Conservation (phyloP, 2,888 invertebrate genomes). For the Exocentrus adspersus region DNA sequence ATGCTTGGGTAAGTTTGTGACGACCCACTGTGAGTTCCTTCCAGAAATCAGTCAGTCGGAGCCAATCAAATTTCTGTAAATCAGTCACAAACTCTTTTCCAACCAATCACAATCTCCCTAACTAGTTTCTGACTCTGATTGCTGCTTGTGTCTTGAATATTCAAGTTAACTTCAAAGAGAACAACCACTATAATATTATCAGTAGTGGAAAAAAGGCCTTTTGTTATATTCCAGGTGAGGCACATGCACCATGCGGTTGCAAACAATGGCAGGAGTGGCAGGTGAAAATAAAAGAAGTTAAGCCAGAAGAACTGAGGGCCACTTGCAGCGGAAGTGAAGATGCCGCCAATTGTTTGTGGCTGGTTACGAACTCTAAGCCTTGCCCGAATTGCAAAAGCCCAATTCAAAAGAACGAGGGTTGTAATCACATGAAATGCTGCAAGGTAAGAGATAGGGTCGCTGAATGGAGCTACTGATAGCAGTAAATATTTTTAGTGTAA, state of each 20-base stretch:
- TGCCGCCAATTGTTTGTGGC: conserved; percentile 74
- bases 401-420: conserved; percentile 78
- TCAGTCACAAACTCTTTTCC: too few relatives aligned
- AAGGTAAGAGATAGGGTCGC: conserved; percentile 69
- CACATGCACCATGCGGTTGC: conserved; percentile 76
- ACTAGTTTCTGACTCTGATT: not conserved
- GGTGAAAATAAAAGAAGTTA: conserved; percentile 71
- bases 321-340: conserved; percentile 68
- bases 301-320: conserved; percentile 69
- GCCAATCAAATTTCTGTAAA: too few relatives aligned
- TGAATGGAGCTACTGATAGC: not conserved
- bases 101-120: too few relatives aligned
- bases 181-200: not conserved
- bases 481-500: conserved; percentile 67
- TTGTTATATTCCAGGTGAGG: conserved; percentile 62
- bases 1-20: conserved; percentile 59
- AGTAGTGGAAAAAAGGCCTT: too few relatives aligned
- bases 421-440: conserved; percentile 79
- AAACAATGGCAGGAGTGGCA: conserved; percentile 70
- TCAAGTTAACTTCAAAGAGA: not conserved
- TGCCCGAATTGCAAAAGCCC: conserved; percentile 77
- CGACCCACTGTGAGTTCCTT: too few relatives aligned
- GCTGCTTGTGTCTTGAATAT: not conserved
- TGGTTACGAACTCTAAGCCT: conserved; percentile 76
- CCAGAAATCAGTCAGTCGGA: too few relatives aligned